Conservation (phyloP, 2,888 invertebrate genomes). For the Caenorhabditis sulstoni region DNA sequence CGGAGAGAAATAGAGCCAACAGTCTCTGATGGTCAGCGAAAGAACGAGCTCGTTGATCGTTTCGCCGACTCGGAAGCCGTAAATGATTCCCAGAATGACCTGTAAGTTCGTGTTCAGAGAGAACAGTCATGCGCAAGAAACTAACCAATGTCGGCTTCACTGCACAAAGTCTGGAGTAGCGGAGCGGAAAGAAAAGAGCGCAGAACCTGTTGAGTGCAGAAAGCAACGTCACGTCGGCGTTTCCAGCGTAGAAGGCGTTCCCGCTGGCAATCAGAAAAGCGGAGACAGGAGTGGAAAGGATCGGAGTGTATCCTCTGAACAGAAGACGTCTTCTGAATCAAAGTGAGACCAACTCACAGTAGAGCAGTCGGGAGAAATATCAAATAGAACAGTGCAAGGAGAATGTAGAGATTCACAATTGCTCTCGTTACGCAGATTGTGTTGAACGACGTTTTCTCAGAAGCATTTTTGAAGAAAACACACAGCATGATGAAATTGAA, state of each 20-base stretch:
- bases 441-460: conserved; percentile 31
- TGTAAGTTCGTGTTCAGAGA: background rate
- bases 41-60: background rate
- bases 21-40: background rate
- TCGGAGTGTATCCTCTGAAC: conserved; percentile 27
- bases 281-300: background rate
- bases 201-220: conserved; percentile 32
- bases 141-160: conserved; percentile 25
- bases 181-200: conserved; percentile 30
- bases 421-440: conserved; percentile 22
- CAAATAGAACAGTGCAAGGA: background rate
- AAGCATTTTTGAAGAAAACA: conserved; percentile 2
- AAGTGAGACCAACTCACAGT: conserved; percentile 6
- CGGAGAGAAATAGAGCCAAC: conserved; percentile 28
- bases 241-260: conserved; percentile 19
- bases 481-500: conserved; percentile 11
- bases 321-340: background rate
- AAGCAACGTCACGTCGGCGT: conserved; percentile 27
- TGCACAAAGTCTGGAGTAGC: conserved; percentile 15
- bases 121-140: too few relatives aligned
- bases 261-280: background rate
- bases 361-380: conserved; percentile 21
- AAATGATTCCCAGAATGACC: background rate
- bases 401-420: conserved; percentile 1
- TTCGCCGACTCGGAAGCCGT: background rate